phyloP scores from a whole-genome alignment of 2,113 vertebrate genomes.

The Psilopsiagon aurifrons region DNA sequence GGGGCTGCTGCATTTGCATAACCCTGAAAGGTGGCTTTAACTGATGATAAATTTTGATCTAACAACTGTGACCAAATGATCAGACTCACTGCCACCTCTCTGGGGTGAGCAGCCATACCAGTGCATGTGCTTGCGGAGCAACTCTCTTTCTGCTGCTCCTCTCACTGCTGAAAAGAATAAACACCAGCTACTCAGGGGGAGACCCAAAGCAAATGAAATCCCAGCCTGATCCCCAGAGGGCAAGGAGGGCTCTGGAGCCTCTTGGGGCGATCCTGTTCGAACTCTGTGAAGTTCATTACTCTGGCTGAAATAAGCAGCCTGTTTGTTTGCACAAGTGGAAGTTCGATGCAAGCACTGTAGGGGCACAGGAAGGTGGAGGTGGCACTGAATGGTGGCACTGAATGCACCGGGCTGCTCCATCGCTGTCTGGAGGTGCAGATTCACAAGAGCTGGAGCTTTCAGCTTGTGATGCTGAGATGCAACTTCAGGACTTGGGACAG shows the following conservation, averaged over 20 bases:
- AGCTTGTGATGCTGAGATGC: background rate
- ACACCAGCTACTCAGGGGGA: background rate
- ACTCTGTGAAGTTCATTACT: background rate
- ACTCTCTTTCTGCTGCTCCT: background rate
- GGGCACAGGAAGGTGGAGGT: background rate
- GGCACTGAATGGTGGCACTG: background rate
- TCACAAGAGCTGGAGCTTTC: background rate
- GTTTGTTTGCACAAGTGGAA: background rate
- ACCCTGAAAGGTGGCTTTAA: slow-evolving; percentile 19
- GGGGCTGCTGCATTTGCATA: slow-evolving; percentile 38
- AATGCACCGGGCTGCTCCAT: background rate
- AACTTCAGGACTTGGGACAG: background rate
- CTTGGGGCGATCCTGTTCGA: background rate
- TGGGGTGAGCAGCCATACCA: background rate
- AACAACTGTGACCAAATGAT: slow-evolving; percentile 27
- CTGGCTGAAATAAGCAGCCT: background rate
- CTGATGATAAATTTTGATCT: slow-evolving; percentile 48
- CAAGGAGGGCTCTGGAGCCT: background rate
- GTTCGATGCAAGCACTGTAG: fast-evolving
- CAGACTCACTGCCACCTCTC: background rate
- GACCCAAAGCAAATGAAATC: background rate
- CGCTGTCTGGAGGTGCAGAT: background rate
- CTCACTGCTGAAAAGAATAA: background rate
- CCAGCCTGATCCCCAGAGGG: background rate
- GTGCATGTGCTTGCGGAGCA: background rate